phyloP scores from a whole-genome alignment of 2,888 invertebrate genomes.

The Parnassius mnemosyne region DNA sequence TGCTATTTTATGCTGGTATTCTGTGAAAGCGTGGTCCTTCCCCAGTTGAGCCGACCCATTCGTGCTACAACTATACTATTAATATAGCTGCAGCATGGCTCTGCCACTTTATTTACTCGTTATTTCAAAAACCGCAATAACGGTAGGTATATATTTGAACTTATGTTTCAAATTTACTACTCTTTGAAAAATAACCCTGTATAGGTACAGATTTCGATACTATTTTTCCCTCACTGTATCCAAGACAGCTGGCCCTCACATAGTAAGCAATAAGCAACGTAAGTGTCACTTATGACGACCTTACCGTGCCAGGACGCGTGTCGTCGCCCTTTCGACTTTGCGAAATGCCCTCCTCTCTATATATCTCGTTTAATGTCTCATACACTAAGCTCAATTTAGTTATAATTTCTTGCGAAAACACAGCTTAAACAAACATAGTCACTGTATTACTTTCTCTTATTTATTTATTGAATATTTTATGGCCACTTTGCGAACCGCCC shows the following conservation, averaged over 20 bases:
- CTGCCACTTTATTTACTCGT: too few species aligned
- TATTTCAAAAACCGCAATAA: too few species aligned
- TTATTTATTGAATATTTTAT: constrained; percentile 25
- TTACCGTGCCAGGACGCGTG: not conserved
- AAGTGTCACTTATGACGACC: not conserved
- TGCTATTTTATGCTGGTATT: too few species aligned
- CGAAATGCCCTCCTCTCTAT: constrained; percentile 4
- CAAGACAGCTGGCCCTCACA: not conserved
- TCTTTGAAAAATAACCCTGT: too few species aligned
- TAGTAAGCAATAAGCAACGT: not conserved
- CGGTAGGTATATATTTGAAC: too few species aligned
- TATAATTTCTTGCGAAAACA: not conserved
- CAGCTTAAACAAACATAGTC: not conserved
- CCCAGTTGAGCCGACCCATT: too few species aligned
- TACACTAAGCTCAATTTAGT: not conserved
- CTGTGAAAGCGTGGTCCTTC: too few species aligned
- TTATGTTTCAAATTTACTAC: too few species aligned
- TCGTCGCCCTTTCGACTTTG: constrained; percentile 18
- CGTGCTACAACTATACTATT: too few species aligned
- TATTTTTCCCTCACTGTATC: not conserved
- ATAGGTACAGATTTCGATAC: not conserved
- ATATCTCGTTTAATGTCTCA: not conserved
- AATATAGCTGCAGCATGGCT: too few species aligned
- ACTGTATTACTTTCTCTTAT: constrained; percentile 12
- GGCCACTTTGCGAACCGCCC: constrained; percentile 2